These are phyloP conservation scores for Poecilia latipinna DNA, from an alignment of 2,113 vertebrate genomes.

Conservation along the genomic window DNA sequence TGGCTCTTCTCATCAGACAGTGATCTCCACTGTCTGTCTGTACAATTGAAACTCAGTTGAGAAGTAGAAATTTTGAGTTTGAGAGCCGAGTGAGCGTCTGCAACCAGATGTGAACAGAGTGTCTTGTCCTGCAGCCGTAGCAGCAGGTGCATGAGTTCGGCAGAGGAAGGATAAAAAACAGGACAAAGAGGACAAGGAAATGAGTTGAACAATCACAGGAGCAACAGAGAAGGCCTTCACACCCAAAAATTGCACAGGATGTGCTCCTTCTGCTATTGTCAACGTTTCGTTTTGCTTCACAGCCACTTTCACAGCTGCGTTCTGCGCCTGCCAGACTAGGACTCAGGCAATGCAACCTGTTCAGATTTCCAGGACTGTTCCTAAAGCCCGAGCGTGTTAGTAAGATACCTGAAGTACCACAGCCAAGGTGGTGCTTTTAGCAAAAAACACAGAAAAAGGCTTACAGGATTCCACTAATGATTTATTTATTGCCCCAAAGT, in stretches of 20 bases:
- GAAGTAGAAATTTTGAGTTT: neutral
- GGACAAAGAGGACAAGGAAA: no score
- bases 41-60: neutral
- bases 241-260: no score
- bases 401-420: no score
- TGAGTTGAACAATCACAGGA: no score
- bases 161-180: no score
- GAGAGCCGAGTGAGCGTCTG: neutral
- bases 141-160: neutral
- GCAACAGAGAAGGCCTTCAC: no score
- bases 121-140: neutral
- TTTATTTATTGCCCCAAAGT: no score
- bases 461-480: no score
- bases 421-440: no score
- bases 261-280: no score
- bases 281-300: no score
- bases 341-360: neutral
- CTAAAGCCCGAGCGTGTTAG: neutral
- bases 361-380: neutral
- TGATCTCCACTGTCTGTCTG: slow-evolving; percentile 7
- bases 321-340: neutral
- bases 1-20: neutral
- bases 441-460: no score
- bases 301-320: neutral
- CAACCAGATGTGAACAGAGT: neutral